These are phyloP conservation scores for Amiota minor DNA, from an alignment of 2,888 invertebrate genomes.

Conservation along the genomic window DNA sequence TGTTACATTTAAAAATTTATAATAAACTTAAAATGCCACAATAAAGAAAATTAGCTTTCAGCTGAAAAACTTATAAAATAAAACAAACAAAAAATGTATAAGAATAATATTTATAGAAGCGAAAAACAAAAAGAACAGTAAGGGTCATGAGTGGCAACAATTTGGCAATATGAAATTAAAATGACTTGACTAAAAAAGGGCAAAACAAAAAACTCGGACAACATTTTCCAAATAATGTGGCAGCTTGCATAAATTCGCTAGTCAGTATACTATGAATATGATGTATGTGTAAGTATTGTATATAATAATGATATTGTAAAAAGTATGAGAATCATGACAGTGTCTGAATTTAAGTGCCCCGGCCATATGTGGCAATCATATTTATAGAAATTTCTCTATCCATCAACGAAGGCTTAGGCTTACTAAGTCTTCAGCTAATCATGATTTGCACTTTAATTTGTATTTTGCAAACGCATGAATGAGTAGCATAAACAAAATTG, in stretches of 20 bases:
- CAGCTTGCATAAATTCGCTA: background rate
- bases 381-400: background rate
- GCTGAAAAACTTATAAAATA: too few relatives aligned
- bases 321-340: background rate
- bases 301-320: background rate
- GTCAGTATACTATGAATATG: background rate
- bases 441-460: conserved; percentile 14
- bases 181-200: background rate
- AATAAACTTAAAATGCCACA: too few relatives aligned
- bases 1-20: too few relatives aligned
- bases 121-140: conserved; percentile 27
- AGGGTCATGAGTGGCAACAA: conserved; percentile 54
- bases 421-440: background rate
- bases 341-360: background rate
- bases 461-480: conserved; percentile 6
- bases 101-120: too few relatives aligned
- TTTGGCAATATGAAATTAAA: conserved; percentile 37
- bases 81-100: too few relatives aligned
- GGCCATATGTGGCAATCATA: background rate
- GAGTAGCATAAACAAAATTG: background rate
- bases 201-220: background rate
- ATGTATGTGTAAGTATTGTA: background rate
- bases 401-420: background rate
- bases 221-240: background rate
- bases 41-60: too few relatives aligned